Evolutionary conservation across 1,140 invertebrate genomes (phyloP).

Genomic region (Drosophila equinoxialis): DNA sequence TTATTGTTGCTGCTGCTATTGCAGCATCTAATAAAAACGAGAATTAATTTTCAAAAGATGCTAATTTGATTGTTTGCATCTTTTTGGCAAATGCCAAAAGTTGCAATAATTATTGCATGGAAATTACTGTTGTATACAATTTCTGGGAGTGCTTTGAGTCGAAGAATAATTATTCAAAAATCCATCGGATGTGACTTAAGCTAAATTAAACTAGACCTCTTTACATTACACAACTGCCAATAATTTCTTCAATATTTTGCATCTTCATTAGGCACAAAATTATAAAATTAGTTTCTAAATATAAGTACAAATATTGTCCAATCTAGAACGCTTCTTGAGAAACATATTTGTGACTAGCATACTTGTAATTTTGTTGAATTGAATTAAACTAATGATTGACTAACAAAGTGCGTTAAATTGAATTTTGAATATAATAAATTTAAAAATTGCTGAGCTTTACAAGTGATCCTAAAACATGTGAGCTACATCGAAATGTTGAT

Average conservation of each 20-base stretch:
- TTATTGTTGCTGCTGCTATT: conserved; percentile 2
- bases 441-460: not conserved
- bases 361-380: too few species aligned
- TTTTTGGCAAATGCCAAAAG: conserved; percentile 54
- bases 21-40: conserved; percentile 48
- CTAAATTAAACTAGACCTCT: too few species aligned
- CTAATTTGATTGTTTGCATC: conserved; percentile 56
- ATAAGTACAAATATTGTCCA: too few species aligned
- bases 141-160: not conserved
- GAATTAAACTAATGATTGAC: too few species aligned
- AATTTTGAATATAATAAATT: too few species aligned
- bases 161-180: not conserved
- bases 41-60: conserved; percentile 58
- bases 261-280: too few species aligned
- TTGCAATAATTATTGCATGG: conserved; percentile 18
- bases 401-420: too few species aligned
- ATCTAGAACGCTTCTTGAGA: too few species aligned
- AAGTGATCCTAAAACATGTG: not conserved
- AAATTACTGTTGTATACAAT: not conserved
- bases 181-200: not conserved
- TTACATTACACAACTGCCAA: too few species aligned
- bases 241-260: too few species aligned
- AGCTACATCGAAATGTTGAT: not conserved
- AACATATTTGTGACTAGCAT: too few species aligned
- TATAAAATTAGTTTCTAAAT: too few species aligned